These are phyloP conservation scores for Pristionchus entomophagus DNA, from an alignment of 2,888 invertebrate species.

Conservation along the genomic window DNA sequence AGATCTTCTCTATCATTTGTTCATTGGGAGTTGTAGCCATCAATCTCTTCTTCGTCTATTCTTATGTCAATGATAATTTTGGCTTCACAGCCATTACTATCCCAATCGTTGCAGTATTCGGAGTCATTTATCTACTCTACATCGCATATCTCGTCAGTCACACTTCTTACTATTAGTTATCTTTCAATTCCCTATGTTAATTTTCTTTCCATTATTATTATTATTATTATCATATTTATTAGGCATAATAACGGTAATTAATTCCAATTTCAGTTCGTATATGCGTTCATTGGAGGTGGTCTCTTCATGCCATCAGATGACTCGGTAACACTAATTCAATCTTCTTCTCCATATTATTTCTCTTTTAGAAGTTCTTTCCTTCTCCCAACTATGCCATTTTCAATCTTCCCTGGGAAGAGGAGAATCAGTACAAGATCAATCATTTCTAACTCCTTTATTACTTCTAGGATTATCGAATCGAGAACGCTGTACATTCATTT, in stretches of 20 bases:
- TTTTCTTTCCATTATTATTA: not conserved
- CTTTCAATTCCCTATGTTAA: not conserved
- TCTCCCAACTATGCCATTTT: constrained; percentile 35
- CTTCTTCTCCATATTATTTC: not conserved
- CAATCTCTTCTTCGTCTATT: constrained; percentile 86
- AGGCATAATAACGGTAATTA: too few relatives aligned
- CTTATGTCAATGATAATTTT: constrained; percentile 78
- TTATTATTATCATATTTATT: too few relatives aligned
- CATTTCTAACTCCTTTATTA: not conserved
- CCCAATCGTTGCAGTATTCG: constrained; percentile 55
- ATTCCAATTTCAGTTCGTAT: constrained; percentile 37
- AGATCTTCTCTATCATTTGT: constrained; percentile 58
- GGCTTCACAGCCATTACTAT: constrained; percentile 52
- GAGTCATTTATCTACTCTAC: constrained; percentile 59
- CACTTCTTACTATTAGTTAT: not conserved
- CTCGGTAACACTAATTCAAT: not conserved
- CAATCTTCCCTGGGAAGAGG: constrained; percentile 32
- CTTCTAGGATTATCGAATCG: not conserved
- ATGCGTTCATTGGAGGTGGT: constrained; percentile 36
- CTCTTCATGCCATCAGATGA: constrained; percentile 4
- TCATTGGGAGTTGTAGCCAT: constrained; percentile 83
- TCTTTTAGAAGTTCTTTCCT: constrained; percentile 44
- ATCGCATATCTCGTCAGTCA: constrained; percentile 61
- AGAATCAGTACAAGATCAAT: not conserved
- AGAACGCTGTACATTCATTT: not conserved